Conservation (phyloP, 2,113 vertebrate species). For the Stigmatopora argus region DNA sequence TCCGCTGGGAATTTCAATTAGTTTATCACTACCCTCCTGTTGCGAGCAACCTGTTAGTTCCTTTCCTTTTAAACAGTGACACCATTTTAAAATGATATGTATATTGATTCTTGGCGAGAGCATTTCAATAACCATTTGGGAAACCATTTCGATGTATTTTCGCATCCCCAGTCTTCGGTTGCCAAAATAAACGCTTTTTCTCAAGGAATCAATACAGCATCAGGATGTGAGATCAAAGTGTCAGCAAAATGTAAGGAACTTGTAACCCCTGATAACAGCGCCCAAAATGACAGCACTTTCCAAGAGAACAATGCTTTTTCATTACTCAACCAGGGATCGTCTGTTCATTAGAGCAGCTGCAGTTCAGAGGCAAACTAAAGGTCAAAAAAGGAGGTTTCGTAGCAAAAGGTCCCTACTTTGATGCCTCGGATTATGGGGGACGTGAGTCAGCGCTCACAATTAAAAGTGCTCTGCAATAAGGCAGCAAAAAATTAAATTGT, state of each 20-base stretch:
- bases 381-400: not conserved
- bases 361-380: not conserved
- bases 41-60: no score
- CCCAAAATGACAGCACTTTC: not conserved
- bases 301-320: not conserved
- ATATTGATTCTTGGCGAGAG: no score
- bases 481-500: not conserved
- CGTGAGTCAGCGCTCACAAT: not conserved
- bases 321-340: not conserved
- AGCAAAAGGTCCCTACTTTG: not conserved
- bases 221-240: not conserved
- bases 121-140: no score
- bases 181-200: not conserved
- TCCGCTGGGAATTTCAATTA: no score
- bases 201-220: not conserved
- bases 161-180: not conserved
- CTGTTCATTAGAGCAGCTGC: not conserved
- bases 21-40: no score
- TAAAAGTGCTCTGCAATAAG: not conserved
- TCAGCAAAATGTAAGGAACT: not conserved
- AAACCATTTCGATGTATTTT: no score
- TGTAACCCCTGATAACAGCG: not conserved
- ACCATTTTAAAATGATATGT: not conserved
- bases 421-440: not conserved
- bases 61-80: not conserved